These are phyloP conservation scores for Andrena cerasifolii DNA, from an alignment of 1,140 invertebrate genomes.

Conservation along the genomic window DNA sequence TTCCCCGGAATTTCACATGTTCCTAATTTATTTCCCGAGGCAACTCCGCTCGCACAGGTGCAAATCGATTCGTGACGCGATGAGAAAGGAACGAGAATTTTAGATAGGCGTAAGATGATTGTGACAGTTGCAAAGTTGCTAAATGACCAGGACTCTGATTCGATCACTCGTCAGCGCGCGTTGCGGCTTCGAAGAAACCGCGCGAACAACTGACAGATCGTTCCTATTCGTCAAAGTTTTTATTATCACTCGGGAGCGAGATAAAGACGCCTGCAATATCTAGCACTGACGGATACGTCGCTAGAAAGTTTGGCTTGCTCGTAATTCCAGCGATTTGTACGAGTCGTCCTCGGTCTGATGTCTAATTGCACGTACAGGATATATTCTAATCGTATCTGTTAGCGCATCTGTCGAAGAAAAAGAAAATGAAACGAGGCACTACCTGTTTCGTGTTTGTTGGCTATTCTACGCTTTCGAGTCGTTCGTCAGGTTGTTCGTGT, in stretches of 20 bases:
- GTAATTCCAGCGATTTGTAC: constrained; percentile 45
- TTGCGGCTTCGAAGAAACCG: neutral
- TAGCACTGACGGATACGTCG: constrained; percentile 3
- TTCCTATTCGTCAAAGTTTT: constrained; percentile 37
- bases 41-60: too few relatives aligned
- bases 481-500: too few relatives aligned
- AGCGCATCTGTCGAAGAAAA: neutral
- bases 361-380: constrained; percentile 37
- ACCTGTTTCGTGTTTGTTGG: constrained; percentile 24
- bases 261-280: constrained; percentile 12
- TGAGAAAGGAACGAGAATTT: neutral
- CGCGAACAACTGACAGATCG: constrained; percentile 30
- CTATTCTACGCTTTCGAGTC: neutral
- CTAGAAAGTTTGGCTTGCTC: constrained; percentile 15
- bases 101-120: neutral
- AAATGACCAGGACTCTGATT: constrained; percentile 7
- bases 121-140: constrained; percentile 3
- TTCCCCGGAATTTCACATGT: too few relatives aligned
- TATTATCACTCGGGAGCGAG: constrained; percentile 21
- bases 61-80: neutral
- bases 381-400: constrained; percentile 33
- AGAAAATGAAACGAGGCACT: constrained; percentile 10
- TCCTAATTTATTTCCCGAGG: too few relatives aligned
- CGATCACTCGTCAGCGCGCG: neutral
- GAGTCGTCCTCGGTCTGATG: constrained; percentile 38